Evolutionary conservation across 2,888 invertebrate genomes (phyloP).

Genomic region (Tribolium freemani): DNA sequence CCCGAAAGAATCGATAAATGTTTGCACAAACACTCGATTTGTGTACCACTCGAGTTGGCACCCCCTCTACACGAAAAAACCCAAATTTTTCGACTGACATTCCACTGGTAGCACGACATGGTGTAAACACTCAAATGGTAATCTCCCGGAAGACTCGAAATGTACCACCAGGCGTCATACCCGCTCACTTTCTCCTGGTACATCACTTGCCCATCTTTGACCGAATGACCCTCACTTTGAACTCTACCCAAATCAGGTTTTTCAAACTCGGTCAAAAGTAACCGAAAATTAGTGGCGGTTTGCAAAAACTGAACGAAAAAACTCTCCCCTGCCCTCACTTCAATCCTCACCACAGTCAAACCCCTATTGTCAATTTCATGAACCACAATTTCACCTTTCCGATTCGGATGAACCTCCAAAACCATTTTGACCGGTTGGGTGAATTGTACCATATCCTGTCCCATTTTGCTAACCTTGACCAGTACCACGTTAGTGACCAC

Average conservation of each 20-base stretch:
- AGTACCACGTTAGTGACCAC: not conserved
- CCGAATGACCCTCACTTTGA: not conserved
- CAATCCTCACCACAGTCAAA: slow-evolving; percentile 17
- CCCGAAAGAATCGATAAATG: slow-evolving; percentile 29
- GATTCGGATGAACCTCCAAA: not conserved
- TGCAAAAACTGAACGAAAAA: slow-evolving; percentile 13
- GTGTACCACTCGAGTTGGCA: not conserved
- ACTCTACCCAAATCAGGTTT: slow-evolving; percentile 6
- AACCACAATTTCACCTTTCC: not conserved
- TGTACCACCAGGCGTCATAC: slow-evolving; percentile 32
- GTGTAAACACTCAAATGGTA: slow-evolving; percentile 29
- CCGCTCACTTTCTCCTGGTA: slow-evolving; percentile 8
- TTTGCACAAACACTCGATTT: slow-evolving; percentile 15
- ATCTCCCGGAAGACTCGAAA: not conserved
- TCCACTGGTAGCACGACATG: slow-evolving; percentile 32
- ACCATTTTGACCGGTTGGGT: not conserved
- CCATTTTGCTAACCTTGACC: not conserved
- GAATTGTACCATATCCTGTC: not conserved
- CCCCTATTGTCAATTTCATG: not conserved
- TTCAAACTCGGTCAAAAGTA: slow-evolving; percentile 3
- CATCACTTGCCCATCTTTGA: not conserved
- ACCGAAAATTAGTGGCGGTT: not conserved
- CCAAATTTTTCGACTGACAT: slow-evolving; percentile 22
- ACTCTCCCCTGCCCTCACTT: slow-evolving; percentile 4
- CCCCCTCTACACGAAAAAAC: slow-evolving; percentile 25